These are phyloP conservation scores for Acrocephalus kingi DNA, from an alignment of 2,113 vertebrate species.

Conservation along the genomic window DNA sequence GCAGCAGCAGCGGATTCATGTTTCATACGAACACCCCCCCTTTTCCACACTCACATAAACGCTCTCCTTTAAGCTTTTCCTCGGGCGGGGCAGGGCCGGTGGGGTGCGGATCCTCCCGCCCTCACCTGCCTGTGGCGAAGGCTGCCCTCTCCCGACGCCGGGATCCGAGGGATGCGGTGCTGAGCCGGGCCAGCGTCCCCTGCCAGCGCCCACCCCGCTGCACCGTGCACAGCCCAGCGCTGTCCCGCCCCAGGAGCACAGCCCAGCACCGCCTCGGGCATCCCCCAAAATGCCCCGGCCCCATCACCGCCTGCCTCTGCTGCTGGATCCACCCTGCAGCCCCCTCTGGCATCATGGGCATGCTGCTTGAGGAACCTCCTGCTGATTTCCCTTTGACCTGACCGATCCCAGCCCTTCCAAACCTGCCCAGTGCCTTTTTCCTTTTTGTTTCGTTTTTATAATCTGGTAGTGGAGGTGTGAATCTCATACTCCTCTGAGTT, in stretches of 20 bases:
- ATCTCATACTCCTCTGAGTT: neutral
- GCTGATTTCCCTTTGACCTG: neutral
- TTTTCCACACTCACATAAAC: neutral
- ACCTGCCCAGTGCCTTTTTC: neutral
- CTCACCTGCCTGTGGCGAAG: neutral
- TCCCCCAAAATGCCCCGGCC: accelerated
- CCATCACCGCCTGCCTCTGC: accelerated
- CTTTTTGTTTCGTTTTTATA: neutral
- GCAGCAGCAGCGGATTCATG: neutral
- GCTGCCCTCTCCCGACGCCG: conserved; percentile 55
- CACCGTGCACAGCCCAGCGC: accelerated
- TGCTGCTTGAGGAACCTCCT: neutral
- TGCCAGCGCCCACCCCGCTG: neutral
- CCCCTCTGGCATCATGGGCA: neutral
- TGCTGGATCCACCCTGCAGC: neutral
- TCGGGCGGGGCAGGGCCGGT: neutral
- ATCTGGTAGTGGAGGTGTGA: neutral
- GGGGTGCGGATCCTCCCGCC: neutral
- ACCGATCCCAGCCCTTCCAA: neutral
- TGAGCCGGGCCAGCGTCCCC: neutral
- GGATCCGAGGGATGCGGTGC: accelerated
- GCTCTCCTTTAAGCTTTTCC: neutral
- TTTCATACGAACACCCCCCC: neutral
- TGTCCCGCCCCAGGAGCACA: accelerated
- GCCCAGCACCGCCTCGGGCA: accelerated